Percentiles rank a stretch among this genome's conserved stretches.
phyloP scores from a whole-genome alignment of 2,797 vertebrate species.

The Champsocephalus esox region DNA sequence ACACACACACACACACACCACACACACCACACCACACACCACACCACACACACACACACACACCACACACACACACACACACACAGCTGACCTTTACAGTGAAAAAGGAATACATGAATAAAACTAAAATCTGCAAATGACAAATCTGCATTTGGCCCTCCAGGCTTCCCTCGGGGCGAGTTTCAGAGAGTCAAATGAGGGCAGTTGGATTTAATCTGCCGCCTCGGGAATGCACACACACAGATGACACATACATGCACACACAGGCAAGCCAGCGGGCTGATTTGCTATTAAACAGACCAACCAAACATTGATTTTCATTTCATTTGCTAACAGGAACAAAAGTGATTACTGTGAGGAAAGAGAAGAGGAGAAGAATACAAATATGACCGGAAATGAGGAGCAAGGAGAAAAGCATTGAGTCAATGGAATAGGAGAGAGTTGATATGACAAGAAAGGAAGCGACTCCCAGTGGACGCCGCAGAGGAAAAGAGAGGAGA shows the following conservation, averaged over 20 bases:
- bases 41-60: too few relatives aligned
- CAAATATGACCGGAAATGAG: neutral
- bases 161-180: constrained; percentile 67
- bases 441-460: neutral
- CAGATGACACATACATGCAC: neutral
- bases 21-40: too few relatives aligned
- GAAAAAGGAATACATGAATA: constrained; percentile 81
- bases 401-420: neutral
- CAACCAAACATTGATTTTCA: constrained; percentile 23
- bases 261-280: neutral
- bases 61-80: constrained; percentile 34
- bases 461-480: neutral
- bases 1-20: too few relatives aligned
- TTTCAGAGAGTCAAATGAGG: constrained; percentile 76
- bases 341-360: constrained; percentile 7
- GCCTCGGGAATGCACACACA: constrained; percentile 42
- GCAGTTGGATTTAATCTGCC: constrained; percentile 72
- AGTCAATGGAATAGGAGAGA: neutral
- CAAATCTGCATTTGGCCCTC: constrained; percentile 79
- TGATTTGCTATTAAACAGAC: constrained; percentile 21
- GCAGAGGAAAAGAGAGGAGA: neutral
- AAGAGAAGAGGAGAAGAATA: neutral
- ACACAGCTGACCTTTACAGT: constrained; percentile 74
- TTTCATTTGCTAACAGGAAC: constrained; percentile 19
- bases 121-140: constrained; percentile 78